Evolutionary conservation across 2,113 vertebrate species (phyloP), one percentile per base, ranked within the genome.

Genomic region (Tyto alba): DNA sequence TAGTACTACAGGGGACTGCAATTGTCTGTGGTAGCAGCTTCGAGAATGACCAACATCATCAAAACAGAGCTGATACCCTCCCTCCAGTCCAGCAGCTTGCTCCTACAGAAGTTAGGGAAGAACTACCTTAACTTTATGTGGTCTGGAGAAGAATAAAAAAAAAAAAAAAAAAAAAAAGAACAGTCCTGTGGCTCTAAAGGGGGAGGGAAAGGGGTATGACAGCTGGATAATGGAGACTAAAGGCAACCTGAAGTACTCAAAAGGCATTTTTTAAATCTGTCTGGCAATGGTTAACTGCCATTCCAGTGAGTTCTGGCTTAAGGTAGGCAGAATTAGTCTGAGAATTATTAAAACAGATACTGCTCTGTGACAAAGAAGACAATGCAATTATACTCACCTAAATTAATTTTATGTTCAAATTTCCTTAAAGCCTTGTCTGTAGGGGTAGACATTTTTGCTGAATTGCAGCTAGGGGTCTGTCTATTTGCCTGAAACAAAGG

Each of bases 391-490:
- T 88, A 98, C 98, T 98, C 92, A 99, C 98, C 98, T 93, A 98
- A 96, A 97, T 98, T 98, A 88, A 98, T 98, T 97, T 98, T 99
- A 92, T 98, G 97, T 73, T 98, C 98, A 98, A 98, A 99, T 93
- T 98, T 99, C 89, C 96, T 96, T 88, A 98, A 95, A 72, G 97
- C 98, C 59, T 98, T 98, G 94, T 98, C 98, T 85, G 98, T 95
- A 71, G 98, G 98, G 26, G 98, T 98, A 81, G 98, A 98, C 92
- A 98, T 96, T 95, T 97, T 98, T 80, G 98, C 84, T 45, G 97
- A 96, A 82, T n/a, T 96, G 85, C 50, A 97, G 18, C n/a, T 97
- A 57, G 92, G 71, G 34, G 62, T 94, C 93, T 98, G 98, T 41
- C 95, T 97, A 80, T 98, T 98, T 81, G 92, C 93, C 98, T 98